These are phyloP conservation scores for Yponomeuta evonymella DNA, from an alignment of 2,888 invertebrate species.

Conservation along the genomic window DNA sequence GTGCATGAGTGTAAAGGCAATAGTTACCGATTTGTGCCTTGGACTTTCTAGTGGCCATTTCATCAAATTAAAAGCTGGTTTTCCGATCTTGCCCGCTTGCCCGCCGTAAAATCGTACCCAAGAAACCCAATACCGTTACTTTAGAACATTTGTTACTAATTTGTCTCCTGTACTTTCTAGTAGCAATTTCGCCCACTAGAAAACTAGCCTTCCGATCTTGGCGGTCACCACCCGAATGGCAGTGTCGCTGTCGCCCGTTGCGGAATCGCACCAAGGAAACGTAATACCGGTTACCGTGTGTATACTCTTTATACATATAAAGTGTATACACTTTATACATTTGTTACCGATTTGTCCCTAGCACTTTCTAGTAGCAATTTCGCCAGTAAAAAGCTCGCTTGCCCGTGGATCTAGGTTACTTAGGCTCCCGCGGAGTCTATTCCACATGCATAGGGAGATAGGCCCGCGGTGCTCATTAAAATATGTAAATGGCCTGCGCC, in stretches of 20 bases:
- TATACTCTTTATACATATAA: too few species aligned
- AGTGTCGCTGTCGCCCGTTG: too few species aligned
- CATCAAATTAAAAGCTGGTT: too few species aligned
- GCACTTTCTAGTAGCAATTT: background rate
- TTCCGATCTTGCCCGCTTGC: too few species aligned
- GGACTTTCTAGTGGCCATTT: too few species aligned
- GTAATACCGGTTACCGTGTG: too few species aligned
- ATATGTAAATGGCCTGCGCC: constrained; percentile 66
- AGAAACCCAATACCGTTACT: background rate
- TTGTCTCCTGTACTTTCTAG: background rate
- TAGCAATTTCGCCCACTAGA: background rate
- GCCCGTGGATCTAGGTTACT: background rate
- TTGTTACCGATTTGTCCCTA: background rate
- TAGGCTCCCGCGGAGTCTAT: constrained; percentile 1
- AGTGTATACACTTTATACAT: background rate
- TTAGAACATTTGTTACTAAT: background rate
- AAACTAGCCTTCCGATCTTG: background rate
- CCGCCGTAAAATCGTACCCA: background rate
- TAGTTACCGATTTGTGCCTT: too few species aligned
- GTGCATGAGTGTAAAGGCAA: too few species aligned
- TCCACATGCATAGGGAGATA: constrained; percentile 41
- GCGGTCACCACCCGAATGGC: background rate
- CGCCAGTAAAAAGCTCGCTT: background rate
- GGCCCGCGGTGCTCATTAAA: constrained; percentile 69
- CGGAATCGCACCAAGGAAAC: too few species aligned